These are phyloP conservation scores for Buceros bicornis DNA, from an alignment of 2,797 vertebrate species.

Conservation along the genomic window DNA sequence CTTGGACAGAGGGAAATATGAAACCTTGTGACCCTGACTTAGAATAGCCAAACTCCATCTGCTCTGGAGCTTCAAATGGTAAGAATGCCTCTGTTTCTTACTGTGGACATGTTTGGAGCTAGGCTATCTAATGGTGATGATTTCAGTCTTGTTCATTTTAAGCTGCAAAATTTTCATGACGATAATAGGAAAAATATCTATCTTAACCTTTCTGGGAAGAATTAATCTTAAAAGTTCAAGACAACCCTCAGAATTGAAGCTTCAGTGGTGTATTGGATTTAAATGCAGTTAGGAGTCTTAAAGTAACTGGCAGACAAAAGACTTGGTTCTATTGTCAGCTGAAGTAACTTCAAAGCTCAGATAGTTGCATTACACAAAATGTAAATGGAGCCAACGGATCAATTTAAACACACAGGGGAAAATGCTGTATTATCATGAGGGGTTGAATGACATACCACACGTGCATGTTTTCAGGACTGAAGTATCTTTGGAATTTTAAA, in stretches of 20 bases:
- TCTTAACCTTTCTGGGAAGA: background rate
- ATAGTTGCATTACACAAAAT: background rate
- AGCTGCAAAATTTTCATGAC: background rate
- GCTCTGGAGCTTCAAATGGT: constrained; percentile 12
- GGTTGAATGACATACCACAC: background rate
- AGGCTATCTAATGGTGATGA: background rate
- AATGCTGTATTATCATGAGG: background rate
- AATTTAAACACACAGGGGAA: background rate
- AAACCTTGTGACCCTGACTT: constrained; percentile 60
- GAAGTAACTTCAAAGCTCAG: background rate
- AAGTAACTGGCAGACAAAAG: background rate
- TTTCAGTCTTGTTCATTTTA: background rate
- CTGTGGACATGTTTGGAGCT: background rate
- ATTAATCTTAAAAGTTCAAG: background rate
- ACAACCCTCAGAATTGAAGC: background rate
- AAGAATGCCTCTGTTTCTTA: background rate
- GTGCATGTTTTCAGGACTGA: background rate
- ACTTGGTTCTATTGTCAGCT: background rate
- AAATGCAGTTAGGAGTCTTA: background rate
- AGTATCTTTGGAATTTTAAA: constrained; percentile 23
- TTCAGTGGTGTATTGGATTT: background rate
- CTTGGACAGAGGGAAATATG: constrained; percentile 38
- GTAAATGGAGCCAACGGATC: background rate
- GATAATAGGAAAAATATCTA: background rate
- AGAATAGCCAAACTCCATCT: constrained; percentile 45